Evolutionary conservation across 2,113 vertebrate species (phyloP), one percentile per base, ranked within the genome.

Genomic region (Muntiacus muntjak): DNA sequence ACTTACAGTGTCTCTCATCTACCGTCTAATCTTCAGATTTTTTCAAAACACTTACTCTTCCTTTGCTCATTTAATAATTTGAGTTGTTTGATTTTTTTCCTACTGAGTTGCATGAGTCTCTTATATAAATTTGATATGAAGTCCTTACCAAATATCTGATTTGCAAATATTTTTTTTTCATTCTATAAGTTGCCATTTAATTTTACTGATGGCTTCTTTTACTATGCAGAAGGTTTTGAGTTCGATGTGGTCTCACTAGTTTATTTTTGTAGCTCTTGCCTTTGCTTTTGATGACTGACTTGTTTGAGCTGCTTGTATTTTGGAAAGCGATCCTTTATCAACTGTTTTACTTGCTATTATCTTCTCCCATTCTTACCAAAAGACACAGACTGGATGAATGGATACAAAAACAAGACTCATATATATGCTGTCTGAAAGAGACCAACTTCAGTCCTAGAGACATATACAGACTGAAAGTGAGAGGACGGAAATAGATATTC

Each of bases 241-340:
- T 67, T 67, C n/a, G 16, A 67, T 67, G 64, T 67, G 64, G 1
- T n/a, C 33, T 64, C 33, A n/a, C 62, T n/a, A 67, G 7, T 9
- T 67, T 67, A 67, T 10, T 67, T 67, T 67, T n/a, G 33, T 33
- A 67, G 62, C 4, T 19, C 62, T 67, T 67, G 33, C 0, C 33
- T 67, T 17, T 67, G 33, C 33, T 67, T n/a, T 67, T 67, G 33
- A 7, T 67, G 62, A 67, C 16, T 67, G 33, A 67, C 3, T 19
- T 67, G 16, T 67, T 7, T 67, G 62, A 67, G 7, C 17, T 64
- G 33, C 33, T 67, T n/a, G 62, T 67, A 67, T 19, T 67, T n/a
- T 2, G 4, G 62, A 67, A n/a, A n/a, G 33, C 1, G 4, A 19
- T 67, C 16, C 3, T n/a, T n/a, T n/a, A n/a, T n/a, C 62, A 4